Base-by-base conservation (phyloP, 2,113 vertebrate species). In the Oryctolagus cuniculus region DNA sequence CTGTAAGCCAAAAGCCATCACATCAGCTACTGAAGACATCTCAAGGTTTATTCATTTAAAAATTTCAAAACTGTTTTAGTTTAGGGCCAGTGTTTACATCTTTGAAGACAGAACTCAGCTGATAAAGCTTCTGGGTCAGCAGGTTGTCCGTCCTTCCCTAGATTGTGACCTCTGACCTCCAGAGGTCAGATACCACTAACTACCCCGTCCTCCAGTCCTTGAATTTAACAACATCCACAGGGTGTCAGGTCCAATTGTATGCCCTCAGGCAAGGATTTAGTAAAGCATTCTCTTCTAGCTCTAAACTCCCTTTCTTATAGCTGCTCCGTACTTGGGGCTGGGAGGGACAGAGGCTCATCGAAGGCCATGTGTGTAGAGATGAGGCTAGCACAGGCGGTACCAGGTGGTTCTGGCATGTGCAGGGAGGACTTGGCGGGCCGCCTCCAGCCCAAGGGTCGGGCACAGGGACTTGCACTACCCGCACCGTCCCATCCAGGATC, bases 21-120 rank as follows among this genome's bases (percentile, higher is more conserved):
- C 21, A 36, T 49, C 34, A 89, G 34, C 70, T 94, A 16, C 73
- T 83, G 77, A 81, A 53, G 82, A 89, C 24, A 72, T 21, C 75
- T 27, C 12, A 77, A 44, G 8, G 51, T 87, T 90, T 94, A 78
- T 83, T 93, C 55, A 58, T 70, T 89, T 69, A 78, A 80, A 80
- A 86, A 21, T 29, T 49, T 53, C 36, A 92, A 51, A 67, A 24
- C 2, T 36, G 24, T 83, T 90, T 89, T 55, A 49, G 17, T 36
- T 88, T 94, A 70, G 66, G 29, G 81, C 44, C 29, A 19, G 2
- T 44, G 69, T 84, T 66, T 53, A 74, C 74, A 61, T 61, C 92
- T 93, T 70, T 79, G 6, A 77, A 66, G 53, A 55, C 9, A 74
- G 34, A 81, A 49, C 74, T 61, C 27, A 93, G 61, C 63, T 85